phyloP scores from a whole-genome alignment of 2,797 vertebrate genomes.

The Polyboroides typus region DNA sequence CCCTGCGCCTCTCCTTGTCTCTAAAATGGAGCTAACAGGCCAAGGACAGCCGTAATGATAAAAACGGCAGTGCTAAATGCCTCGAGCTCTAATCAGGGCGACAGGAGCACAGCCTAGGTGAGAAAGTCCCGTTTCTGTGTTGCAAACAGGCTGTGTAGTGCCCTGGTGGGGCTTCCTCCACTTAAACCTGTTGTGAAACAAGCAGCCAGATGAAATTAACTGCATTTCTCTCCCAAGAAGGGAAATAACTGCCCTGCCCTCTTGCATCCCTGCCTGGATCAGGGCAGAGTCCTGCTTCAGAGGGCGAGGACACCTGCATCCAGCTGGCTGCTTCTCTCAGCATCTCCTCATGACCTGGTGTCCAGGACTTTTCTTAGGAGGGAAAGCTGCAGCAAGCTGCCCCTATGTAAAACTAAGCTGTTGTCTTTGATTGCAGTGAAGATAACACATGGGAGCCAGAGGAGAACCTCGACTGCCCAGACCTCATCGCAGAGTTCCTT shows the following conservation, averaged over 20 bases:
- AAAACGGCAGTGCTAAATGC: rapidly evolving
- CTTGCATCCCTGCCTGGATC: background rate
- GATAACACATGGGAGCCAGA: slow-evolving; percentile 99
- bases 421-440: slow-evolving; percentile 78
- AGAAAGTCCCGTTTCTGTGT: background rate
- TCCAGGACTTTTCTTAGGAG: background rate
- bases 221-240: background rate
- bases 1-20: background rate
- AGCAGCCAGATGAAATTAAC: background rate
- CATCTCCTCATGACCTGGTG: rapidly evolving
- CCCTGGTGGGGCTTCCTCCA: background rate
- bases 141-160: background rate
- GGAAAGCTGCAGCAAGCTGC: background rate
- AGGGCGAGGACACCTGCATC: background rate
- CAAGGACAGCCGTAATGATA: background rate
- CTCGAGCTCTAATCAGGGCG: background rate
- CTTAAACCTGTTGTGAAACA: background rate
- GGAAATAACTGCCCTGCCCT: background rate
- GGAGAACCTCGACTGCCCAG: slow-evolving; percentile 96
- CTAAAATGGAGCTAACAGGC: background rate
- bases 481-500: slow-evolving; percentile 94
- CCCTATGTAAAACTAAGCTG: background rate
- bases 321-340: background rate
- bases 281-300: background rate
- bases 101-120: background rate